Percentiles rank a stretch among this genome's conserved stretches.
Evolutionary conservation across 1,140 invertebrate species (phyloP).

Genomic region (Drosophila melanica): DNA sequence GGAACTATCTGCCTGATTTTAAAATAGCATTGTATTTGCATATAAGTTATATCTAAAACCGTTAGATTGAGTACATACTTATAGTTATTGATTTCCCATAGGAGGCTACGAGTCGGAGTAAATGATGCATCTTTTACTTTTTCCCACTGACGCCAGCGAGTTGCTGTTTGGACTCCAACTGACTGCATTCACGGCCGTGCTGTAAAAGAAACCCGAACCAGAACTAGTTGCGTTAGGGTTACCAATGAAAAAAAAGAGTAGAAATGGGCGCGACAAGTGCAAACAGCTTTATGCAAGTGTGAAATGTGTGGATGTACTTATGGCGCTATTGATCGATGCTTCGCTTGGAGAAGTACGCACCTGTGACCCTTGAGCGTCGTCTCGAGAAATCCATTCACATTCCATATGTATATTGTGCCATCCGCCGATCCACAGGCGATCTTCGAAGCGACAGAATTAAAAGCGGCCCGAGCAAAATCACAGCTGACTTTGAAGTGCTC

Average conservation of each 20-base stretch:
- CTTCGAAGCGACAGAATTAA: slow-evolving; percentile 95
- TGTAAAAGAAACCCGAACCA: slow-evolving; percentile 85
- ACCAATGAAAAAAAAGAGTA: slow-evolving; percentile 22
- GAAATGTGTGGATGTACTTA: slow-evolving; percentile 16
- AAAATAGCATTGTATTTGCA: background rate
- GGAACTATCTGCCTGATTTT: background rate
- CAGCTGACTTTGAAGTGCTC: slow-evolving; percentile 97
- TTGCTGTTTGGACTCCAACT: slow-evolving; percentile 95
- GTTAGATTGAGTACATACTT: slow-evolving; percentile 23
- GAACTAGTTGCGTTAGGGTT: slow-evolving; percentile 56
- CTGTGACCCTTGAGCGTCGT: slow-evolving; percentile 94
- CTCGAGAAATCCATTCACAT: slow-evolving; percentile 91
- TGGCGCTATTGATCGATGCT: no score
- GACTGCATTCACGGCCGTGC: slow-evolving; percentile 93
- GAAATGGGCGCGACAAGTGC: slow-evolving; percentile 14
- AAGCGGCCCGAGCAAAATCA: slow-evolving; percentile 96
- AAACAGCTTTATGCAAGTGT: slow-evolving; percentile 2
- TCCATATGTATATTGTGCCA: slow-evolving; percentile 96
- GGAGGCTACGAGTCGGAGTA: slow-evolving; percentile 89
- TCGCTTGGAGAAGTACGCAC: slow-evolving; percentile 86
- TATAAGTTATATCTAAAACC: background rate
- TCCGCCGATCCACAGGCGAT: slow-evolving; percentile 95
- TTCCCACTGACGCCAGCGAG: slow-evolving; percentile 94
- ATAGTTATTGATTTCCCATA: background rate
- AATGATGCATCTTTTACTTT: slow-evolving; percentile 92